phyloP scores from a whole-genome alignment of 2,888 invertebrate genomes.

The Cryptus viduatorius region DNA sequence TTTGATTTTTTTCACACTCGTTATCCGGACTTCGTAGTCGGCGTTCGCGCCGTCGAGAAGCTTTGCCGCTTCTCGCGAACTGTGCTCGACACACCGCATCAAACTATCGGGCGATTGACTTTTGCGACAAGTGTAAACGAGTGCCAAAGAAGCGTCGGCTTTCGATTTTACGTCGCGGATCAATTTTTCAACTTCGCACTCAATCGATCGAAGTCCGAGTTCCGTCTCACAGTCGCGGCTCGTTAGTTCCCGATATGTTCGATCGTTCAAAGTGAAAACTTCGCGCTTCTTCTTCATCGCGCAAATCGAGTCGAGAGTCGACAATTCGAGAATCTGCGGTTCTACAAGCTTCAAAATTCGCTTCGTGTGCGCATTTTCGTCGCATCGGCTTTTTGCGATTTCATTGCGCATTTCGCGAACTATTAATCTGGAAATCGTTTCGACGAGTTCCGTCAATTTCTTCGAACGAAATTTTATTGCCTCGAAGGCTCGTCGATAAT shows the following conservation, averaged over 20 bases:
- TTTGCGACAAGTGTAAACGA: conserved; percentile 65
- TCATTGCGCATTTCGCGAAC: conserved; percentile 42
- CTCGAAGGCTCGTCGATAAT: conserved; percentile 62
- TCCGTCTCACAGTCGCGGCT: conserved; percentile 47
- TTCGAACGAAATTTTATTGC: conserved; percentile 41
- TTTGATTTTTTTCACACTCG: conserved; percentile 20
- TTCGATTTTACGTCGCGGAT: conserved; percentile 41
- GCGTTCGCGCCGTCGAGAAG: conserved; percentile 64
- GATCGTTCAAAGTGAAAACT: conserved; percentile 66
- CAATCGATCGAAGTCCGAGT: conserved; percentile 51
- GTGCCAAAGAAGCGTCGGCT: conserved; percentile 54
- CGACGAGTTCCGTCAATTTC: conserved; percentile 54
- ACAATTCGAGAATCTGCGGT: conserved; percentile 63
- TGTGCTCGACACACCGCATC: conserved; percentile 66
- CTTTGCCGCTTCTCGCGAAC: conserved; percentile 53
- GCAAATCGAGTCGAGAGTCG: conserved; percentile 64
- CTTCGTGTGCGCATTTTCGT: conserved; percentile 57
- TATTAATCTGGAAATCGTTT: conserved; percentile 44
- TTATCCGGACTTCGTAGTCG: conserved; percentile 37
- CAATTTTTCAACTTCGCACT: conserved; percentile 54
- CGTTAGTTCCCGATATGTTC: conserved; percentile 59
- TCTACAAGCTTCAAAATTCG: conserved; percentile 57
- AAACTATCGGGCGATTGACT: conserved; percentile 60
- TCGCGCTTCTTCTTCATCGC: conserved; percentile 69
- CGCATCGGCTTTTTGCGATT: conserved; percentile 43